Evolutionary conservation across 2,888 invertebrate genomes (phyloP), one percentile per base, ranked within the genome.

Genomic region (Drosophila subquinaria): DNA sequence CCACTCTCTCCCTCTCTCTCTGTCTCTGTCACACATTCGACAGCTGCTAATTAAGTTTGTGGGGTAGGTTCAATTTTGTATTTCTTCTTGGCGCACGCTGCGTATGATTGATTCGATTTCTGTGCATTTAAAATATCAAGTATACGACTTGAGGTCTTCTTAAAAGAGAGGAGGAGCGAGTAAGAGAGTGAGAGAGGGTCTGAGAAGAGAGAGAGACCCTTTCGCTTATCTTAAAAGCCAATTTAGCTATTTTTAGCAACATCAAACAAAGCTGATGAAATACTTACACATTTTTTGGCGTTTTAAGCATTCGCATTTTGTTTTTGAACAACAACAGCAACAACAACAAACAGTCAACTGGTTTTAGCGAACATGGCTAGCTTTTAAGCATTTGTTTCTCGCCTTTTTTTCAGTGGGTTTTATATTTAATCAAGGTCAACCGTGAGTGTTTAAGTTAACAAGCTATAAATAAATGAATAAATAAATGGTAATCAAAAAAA

Each of bases 51-150:
- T 65, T 75, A 23, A 27, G 15, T 20, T 23, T 36, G 57, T 84
- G 84, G 82, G 84, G 84, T 84, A 84, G 84, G 84, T 84, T 84
- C 83, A 62, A 42, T 53, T 52, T 15, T 10, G 17, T 50, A 42
- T 53, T 52, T 15, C 42, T 50, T 38, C 15, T 50, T 60, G 60
- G 73, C 63, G 9, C 57, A 76, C 73, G 60, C 73, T 53, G 78
- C 86, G 83, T 76, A 75, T 81, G 76, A 73, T 71, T 83, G 72
- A 81, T 67, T 51, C 42, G 33, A 4, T 23, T 15, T 15, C 20
- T 15, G n/a, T 43, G 13, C 45, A 27, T 35, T 33, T 17, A 2
- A 8, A 59, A 40, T 36, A 73, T 69, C 77, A 73, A 59, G 66
- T 62, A 76, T 73, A 61, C 77, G 76, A 15, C 50, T 45, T 61